Evolutionary conservation across 1,140 invertebrate species (phyloP).

Genomic region (Carcinoscorpius rotundicauda): DNA sequence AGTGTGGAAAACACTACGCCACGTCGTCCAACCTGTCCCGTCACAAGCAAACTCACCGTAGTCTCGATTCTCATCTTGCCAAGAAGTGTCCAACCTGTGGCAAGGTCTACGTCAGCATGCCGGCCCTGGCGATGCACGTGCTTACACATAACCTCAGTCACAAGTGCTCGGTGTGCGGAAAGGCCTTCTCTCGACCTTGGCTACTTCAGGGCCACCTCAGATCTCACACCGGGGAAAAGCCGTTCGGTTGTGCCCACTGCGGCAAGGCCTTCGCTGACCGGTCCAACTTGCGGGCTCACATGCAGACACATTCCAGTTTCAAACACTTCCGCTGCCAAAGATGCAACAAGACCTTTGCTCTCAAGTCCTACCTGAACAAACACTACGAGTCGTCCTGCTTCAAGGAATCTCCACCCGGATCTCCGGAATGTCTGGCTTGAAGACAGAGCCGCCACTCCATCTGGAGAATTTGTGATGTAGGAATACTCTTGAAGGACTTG

Average conservation of each 20-base stretch:
- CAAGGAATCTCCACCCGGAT: constrained; percentile 43
- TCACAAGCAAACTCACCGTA: constrained; percentile 92
- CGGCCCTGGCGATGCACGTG: constrained; percentile 92
- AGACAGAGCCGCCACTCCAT: too few species aligned
- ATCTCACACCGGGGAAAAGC: constrained; percentile 96
- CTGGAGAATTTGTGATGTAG: too few species aligned
- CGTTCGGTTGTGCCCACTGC: constrained; percentile 96
- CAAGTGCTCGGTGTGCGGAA: constrained; percentile 78
- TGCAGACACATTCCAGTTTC: constrained; percentile 95
- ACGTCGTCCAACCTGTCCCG: constrained; percentile 89
- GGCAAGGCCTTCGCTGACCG: constrained; percentile 97
- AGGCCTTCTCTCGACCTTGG: constrained; percentile 91
- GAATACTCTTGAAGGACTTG: too few species aligned
- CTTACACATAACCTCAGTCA: constrained; percentile 64
- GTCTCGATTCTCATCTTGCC: constrained; percentile 77
- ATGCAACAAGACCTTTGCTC: constrained; percentile 92
- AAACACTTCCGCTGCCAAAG: constrained; percentile 90
- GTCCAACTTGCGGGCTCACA: constrained; percentile 90
- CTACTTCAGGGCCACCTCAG: constrained; percentile 86
- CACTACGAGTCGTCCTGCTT: constrained; percentile 93
- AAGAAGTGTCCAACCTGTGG: constrained; percentile 84
- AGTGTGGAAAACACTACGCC: constrained; percentile 51
- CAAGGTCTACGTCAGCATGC: constrained; percentile 95
- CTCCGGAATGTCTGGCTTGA: too few species aligned
- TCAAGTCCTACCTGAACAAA: constrained; percentile 98